Percentiles rank a stretch among this genome's conserved stretches.
These are phyloP conservation scores for Arion vulgaris DNA, from an alignment of 1,140 invertebrate species.

Conservation along the genomic window DNA sequence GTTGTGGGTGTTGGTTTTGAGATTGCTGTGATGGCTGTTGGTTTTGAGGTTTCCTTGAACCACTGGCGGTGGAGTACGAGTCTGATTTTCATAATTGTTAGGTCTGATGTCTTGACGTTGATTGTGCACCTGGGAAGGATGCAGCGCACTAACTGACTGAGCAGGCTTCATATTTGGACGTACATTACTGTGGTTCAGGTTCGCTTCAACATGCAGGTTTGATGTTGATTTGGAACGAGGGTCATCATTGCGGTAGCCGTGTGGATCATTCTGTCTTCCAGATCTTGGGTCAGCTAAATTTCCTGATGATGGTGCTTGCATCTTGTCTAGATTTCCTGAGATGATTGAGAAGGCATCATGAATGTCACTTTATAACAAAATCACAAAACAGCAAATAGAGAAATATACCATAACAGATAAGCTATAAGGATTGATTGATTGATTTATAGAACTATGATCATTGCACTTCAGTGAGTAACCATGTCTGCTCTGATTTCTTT, in stretches of 20 bases:
- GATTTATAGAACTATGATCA: no score
- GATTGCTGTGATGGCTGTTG: no score
- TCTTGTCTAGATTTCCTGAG: conserved; percentile 56
- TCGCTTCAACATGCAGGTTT: conserved; percentile 63
- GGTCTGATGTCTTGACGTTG: conserved; percentile 49
- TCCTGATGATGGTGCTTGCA: conserved; percentile 49
- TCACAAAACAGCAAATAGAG: no score
- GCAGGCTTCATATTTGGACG: conserved; percentile 54
- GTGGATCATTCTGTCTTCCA: conserved; percentile 11
- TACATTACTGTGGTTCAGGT: conserved; percentile 48
- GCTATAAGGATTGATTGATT: no score
- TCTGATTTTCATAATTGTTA: conserved; percentile 66
- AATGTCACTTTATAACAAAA: no score
- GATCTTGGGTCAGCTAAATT: conserved; percentile 32
- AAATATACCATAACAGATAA: no score
- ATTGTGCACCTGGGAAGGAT: conserved; percentile 50
- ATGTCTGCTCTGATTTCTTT: no score
- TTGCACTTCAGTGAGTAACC: no score
- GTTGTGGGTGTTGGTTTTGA: no score
- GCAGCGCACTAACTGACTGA: conserved; percentile 60
- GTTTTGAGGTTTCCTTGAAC: conserved; percentile 3
- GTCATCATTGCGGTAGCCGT: conserved; percentile 49
- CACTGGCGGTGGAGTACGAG: conserved; percentile 20
- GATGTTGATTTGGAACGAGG: conserved; percentile 65
- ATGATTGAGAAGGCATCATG: no score